Evolutionary conservation across 2,113 vertebrate species (phyloP), one percentile per base, ranked within the genome.

Genomic region (Ardeotis arabs): DNA sequence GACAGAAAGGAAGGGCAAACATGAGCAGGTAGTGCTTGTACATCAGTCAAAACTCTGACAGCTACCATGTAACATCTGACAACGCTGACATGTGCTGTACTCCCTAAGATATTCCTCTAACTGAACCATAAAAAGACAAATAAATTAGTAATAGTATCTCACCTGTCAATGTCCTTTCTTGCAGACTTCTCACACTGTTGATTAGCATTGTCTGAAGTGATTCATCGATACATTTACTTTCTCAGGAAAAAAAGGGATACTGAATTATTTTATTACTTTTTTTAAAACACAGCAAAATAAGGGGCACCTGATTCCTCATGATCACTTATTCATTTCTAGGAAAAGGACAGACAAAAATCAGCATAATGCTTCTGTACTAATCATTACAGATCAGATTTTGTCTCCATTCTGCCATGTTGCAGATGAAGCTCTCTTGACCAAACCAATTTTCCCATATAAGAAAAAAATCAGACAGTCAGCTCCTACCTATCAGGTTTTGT

Each of bases 61-160:
- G 98, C 97, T 98, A 96, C 98, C 73, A 95, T 98, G 98, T 98
- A 99, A 98, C 95, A 98, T 97, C 96, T 99, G 99, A 99, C 98
- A 99, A 98, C 95, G 88, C 96, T 98, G 98, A 98, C 98, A 98
- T 98, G 98, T 95, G 97, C 96, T 93, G 90, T 89, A 90, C 87
- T 98, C 97, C 96, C 97, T 96, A 95, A 98, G 98, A 98, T 97
- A 97, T 96, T 98, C 97, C 97, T 94, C 85, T 97, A 98, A 98
- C 97, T 98, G 97, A 98, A 98, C 98, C 98, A 97, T 97, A 98
- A 98, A 98, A 97, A 98, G 98, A 98, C 98, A 98, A 97, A 99
- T 99, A 98, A 99, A 99, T 99, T 98, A 99, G 98, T 99, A 98
- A 99, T 98, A 98, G 95, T 92, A 96, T 88, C 97, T 97, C 79